Evolutionary conservation across 2,797 vertebrate genomes (phyloP).

Genomic region (Masticophis lateralis): DNA sequence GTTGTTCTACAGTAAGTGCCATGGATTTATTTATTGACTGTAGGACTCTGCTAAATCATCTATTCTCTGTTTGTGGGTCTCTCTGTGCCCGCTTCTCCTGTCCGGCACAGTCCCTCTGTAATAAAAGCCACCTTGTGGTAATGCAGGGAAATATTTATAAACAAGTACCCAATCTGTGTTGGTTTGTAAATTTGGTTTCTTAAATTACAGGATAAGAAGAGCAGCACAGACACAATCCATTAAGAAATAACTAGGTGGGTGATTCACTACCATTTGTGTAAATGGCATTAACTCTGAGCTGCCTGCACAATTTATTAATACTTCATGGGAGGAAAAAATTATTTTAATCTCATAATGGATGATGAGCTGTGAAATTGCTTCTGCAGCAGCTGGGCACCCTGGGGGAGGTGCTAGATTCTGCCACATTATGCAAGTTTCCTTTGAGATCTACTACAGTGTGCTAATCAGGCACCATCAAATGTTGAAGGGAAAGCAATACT

Average conservation of each 20-base stretch:
- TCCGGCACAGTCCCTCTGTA: conserved; percentile 4
- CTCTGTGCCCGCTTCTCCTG: background rate
- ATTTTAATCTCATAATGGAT: conserved; percentile 66
- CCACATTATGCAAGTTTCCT: conserved; percentile 62
- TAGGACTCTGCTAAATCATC: conserved; percentile 27
- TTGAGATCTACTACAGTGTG: conserved; percentile 43
- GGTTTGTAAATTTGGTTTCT: conserved; percentile 54
- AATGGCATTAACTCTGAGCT: conserved; percentile 57
- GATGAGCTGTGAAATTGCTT: conserved; percentile 69
- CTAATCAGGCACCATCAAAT: conserved; percentile 53
- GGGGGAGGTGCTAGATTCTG: conserved; percentile 62
- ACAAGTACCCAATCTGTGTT: conserved; percentile 35
- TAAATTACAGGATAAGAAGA: conserved; percentile 57
- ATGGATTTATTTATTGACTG: conserved; percentile 29
- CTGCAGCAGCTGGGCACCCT: conserved; percentile 61
- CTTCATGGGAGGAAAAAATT: conserved; percentile 63
- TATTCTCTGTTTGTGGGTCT: conserved; percentile 12
- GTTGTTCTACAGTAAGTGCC: conserved; percentile 30
- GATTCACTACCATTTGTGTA: conserved; percentile 64
- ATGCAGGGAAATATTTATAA: conserved; percentile 15
- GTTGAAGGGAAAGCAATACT: conserved; percentile 11
- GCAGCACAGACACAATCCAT: conserved; percentile 60
- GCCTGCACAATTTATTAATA: conserved; percentile 67
- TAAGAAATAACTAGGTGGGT: conserved; percentile 64
- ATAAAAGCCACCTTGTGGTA: conserved; percentile 31